phyloP scores from a whole-genome alignment of 2,888 invertebrate genomes.

The Rhagonycha fulva region DNA sequence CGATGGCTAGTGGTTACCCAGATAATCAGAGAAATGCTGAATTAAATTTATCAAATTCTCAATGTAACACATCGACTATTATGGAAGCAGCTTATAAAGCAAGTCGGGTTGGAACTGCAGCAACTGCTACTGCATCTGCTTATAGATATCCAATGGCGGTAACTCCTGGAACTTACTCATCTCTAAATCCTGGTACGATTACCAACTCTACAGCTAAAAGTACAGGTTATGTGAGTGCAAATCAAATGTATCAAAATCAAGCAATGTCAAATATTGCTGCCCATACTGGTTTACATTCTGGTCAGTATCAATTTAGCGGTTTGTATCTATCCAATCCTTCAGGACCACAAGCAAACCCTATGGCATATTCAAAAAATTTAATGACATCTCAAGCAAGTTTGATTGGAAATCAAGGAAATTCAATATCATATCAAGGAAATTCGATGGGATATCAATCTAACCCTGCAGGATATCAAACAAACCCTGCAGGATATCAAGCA shows the following conservation, averaged over 20 bases:
- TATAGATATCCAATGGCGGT: constrained; percentile 83
- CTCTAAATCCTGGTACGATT: constrained; percentile 58
- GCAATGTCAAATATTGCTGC: constrained; percentile 72
- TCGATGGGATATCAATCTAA: neutral
- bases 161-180: constrained; percentile 70
- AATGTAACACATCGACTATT: constrained; percentile 64
- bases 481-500: neutral
- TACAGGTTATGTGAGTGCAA: constrained; percentile 75
- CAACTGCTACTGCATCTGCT: constrained; percentile 78
- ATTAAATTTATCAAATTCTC: constrained; percentile 37
- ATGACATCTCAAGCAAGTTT: neutral
- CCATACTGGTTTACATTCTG: constrained; percentile 64
- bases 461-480: neutral
- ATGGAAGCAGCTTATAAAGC: constrained; percentile 83
- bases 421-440: neutral
- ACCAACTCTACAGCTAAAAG: constrained; percentile 58
- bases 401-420: neutral
- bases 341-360: constrained; percentile 30
- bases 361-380: neutral
- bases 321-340: constrained; percentile 62
- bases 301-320: constrained; percentile 62
- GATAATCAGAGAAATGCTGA: neutral
- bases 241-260: constrained; percentile 84
- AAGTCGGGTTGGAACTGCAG: constrained; percentile 83
- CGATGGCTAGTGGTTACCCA: no score